phyloP scores from a whole-genome alignment of 2,888 invertebrate species.

The Stomorhina lunata region DNA sequence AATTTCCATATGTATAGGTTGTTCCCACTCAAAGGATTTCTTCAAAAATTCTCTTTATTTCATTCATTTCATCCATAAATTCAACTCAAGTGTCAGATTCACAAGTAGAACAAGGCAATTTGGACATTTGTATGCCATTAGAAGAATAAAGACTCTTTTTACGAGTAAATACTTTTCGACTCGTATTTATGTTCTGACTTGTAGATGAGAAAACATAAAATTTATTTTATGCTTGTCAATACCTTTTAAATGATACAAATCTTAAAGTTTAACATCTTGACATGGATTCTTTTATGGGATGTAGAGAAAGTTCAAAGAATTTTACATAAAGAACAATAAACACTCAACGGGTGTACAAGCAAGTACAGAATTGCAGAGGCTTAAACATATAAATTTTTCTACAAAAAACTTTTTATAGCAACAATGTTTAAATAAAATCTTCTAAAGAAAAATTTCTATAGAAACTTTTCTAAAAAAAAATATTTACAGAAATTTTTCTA shows the following conservation, averaged over 20 bases:
- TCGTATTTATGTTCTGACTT: too few species aligned
- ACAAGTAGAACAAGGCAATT: neutral
- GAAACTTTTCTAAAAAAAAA: too few species aligned
- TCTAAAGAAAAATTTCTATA: too few species aligned
- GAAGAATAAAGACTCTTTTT: neutral
- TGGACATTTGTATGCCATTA: neutral
- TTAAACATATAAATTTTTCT: neutral
- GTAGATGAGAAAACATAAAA: neutral
- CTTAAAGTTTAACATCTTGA: slow-evolving; percentile 28
- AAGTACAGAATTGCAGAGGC: neutral
- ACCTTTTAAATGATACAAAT: slow-evolving; percentile 21
- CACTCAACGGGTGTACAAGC: neutral
- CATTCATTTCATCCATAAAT: neutral
- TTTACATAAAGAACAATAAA: slow-evolving; percentile 19
- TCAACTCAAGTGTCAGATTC: neutral
- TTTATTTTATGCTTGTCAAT: slow-evolving; percentile 34
- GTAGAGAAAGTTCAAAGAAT: slow-evolving; percentile 13
- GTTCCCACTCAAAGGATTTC: too few species aligned
- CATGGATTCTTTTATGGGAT: slow-evolving; percentile 30
- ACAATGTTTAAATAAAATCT: too few species aligned
- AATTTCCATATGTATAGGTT: neutral
- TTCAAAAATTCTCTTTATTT: neutral
- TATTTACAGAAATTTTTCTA: too few species aligned
- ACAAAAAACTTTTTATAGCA: too few species aligned
- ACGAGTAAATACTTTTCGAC: neutral